Evolutionary conservation across 2,888 invertebrate species (phyloP).

Genomic region (Ornithoptera alexandrae): DNA sequence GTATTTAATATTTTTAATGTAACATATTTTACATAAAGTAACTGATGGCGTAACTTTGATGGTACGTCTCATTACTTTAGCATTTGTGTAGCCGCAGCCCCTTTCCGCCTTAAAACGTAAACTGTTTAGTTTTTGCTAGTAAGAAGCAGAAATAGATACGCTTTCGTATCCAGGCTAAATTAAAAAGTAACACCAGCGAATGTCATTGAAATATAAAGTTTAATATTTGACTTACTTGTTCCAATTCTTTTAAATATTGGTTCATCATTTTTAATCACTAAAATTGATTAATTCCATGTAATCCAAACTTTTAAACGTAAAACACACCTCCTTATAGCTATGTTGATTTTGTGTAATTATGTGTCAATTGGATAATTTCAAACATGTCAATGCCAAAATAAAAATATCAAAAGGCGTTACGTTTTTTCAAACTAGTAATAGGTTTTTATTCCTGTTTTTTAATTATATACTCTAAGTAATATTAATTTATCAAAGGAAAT

Average conservation of each 20-base stretch:
- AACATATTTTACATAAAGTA: background rate
- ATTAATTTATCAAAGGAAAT: too few relatives aligned
- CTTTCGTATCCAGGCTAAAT: too few relatives aligned
- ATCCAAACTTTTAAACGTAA: background rate
- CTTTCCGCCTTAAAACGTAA: too few relatives aligned
- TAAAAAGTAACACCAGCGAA: too few relatives aligned
- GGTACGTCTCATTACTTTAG: too few relatives aligned
- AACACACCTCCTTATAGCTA: slow-evolving; percentile 9
- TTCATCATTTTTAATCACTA: slow-evolving; percentile 85
- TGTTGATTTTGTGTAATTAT: slow-evolving; percentile 2
- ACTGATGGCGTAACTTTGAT: too few relatives aligned
- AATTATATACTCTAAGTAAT: too few relatives aligned
- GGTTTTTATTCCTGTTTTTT: too few relatives aligned
- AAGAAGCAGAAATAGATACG: too few relatives aligned
- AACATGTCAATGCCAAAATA: background rate
- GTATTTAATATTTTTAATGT: background rate
- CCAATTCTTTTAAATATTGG: slow-evolving; percentile 92
- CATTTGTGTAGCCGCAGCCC: too few relatives aligned
- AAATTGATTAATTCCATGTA: background rate
- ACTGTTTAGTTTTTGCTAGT: too few relatives aligned
- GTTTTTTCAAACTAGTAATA: background rate
- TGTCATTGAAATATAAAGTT: background rate
- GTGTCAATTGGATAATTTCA: background rate
- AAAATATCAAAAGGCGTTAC: background rate
- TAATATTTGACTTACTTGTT: slow-evolving; percentile 81